These are phyloP conservation scores for Lasius platythorax DNA, from an alignment of 2,888 invertebrate species.

Conservation along the genomic window DNA sequence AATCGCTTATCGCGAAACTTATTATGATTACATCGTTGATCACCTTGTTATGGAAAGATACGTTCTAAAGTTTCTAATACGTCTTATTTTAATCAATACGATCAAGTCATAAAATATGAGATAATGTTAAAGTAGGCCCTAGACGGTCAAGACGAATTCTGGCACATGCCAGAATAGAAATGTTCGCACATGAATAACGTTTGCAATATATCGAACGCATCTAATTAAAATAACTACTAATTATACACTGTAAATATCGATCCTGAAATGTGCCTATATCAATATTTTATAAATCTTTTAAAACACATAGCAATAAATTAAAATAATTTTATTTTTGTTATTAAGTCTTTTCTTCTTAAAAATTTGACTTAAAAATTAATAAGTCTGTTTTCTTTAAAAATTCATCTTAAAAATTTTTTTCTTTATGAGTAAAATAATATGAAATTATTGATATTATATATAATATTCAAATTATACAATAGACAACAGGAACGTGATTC, in stretches of 20 bases:
- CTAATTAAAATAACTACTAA: conserved; percentile 33
- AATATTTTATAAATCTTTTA: background rate
- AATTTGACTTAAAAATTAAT: no score
- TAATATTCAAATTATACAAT: background rate
- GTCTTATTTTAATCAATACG: background rate
- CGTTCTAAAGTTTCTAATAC: conserved; percentile 48
- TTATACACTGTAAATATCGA: background rate
- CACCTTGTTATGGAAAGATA: conserved; percentile 57
- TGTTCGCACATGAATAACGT: background rate
- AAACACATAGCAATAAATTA: background rate
- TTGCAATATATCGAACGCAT: background rate
- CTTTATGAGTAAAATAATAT: background rate
- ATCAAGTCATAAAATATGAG: background rate
- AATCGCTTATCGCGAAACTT: conserved; percentile 65
- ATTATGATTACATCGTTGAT: conserved; percentile 43
- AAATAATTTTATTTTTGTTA: background rate
- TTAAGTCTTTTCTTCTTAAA: no score
- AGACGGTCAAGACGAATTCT: no score
- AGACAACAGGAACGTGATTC: background rate
- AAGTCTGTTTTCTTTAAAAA: no score
- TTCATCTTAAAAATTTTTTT: background rate
- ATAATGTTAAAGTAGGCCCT: background rate
- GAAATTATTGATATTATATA: conserved; percentile 16
- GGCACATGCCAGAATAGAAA: conserved; percentile 10
- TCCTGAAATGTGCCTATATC: background rate